These are phyloP conservation scores for Tetragnatha versicolor DNA, from an alignment of 1,140 invertebrate species.

Conservation along the genomic window DNA sequence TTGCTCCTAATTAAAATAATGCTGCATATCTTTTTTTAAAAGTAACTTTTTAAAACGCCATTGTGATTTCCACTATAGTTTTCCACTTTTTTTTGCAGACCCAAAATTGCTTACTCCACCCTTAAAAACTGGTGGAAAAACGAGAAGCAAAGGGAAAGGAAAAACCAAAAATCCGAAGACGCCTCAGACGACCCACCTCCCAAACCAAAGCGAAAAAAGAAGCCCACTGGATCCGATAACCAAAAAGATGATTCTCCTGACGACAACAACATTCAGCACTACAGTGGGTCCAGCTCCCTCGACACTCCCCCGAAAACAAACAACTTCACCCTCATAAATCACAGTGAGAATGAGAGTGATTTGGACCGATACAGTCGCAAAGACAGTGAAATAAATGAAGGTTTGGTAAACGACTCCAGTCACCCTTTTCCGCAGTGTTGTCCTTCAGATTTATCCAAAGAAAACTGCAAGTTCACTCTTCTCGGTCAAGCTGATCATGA, in stretches of 20 bases:
- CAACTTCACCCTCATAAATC: slow-evolving; percentile 40
- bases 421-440: not conserved
- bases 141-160: slow-evolving; percentile 61
- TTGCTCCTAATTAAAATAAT: too few species aligned
- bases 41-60: too few species aligned
- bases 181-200: not conserved
- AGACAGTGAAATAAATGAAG: slow-evolving; percentile 23
- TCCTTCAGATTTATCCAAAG: not conserved
- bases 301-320: slow-evolving; percentile 15
- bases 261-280: not conserved
- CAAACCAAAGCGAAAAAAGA: slow-evolving; percentile 29
- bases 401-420: slow-evolving; percentile 4
- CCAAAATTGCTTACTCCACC: slow-evolving; percentile 60
- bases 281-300: slow-evolving; percentile 20
- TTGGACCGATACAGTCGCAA: slow-evolving; percentile 1
- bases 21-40: too few species aligned
- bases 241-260: not conserved
- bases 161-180: slow-evolving; percentile 37
- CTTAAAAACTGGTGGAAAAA: slow-evolving; percentile 65
- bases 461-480: slow-evolving; percentile 13
- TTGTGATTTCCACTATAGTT: too few species aligned
- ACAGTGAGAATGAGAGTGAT: slow-evolving; percentile 43
- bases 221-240: not conserved
- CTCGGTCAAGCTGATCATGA: not conserved
- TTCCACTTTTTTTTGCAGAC: slow-evolving; percentile 46